Base-by-base conservation (phyloP, 2,797 vertebrate genomes). In the Sebastes baramenuke region DNA sequence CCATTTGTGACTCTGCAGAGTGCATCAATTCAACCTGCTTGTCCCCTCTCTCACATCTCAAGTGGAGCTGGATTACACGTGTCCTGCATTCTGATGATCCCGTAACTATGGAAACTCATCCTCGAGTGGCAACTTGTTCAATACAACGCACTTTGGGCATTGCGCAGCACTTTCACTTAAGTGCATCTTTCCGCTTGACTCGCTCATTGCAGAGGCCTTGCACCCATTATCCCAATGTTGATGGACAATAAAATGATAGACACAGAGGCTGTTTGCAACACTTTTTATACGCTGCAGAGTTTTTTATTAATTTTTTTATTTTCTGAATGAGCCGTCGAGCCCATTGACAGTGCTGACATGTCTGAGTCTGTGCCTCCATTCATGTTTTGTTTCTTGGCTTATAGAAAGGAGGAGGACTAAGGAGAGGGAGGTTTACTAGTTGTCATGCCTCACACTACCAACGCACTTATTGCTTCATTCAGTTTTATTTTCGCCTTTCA, bases 91-190 rank as follows among this genome's bases (percentile, higher is more conserved):
- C 69, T 86, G 86, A 93, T 92, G 29, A 88, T 85, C 64, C 66
- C 4, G 90, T 94, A 74, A 71, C 94, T 81, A 91, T 92, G 88
- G 93, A 88, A 92, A 94, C 93, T 42, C 46, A 2, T 72, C 71
- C 72, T 81, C 10, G 1, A 80, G 75, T 54, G 66, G 69, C 55
- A 85, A 79, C 80, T 90, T 79, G 80, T 80, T 89, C 85, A 84
- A 85, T 86, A 83, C 81, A 71, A 85, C 81, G 77, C 77, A 87
- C 84, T 91, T 80, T 79, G 69, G 72, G 79, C 32, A 18, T 79
- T 64, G 74, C 80, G 46, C 82, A 86, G 83, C 89, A 86, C 84
- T 93, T 92, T 90, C 65, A 62, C 65, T 82, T 78, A 82, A 93
- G 89, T 92, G 88, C 85, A 81, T 83, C 79, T 87, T 84, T 81